Base-by-base conservation (phyloP, 2,113 vertebrate species). In the Ellobius talpinus region DNA sequence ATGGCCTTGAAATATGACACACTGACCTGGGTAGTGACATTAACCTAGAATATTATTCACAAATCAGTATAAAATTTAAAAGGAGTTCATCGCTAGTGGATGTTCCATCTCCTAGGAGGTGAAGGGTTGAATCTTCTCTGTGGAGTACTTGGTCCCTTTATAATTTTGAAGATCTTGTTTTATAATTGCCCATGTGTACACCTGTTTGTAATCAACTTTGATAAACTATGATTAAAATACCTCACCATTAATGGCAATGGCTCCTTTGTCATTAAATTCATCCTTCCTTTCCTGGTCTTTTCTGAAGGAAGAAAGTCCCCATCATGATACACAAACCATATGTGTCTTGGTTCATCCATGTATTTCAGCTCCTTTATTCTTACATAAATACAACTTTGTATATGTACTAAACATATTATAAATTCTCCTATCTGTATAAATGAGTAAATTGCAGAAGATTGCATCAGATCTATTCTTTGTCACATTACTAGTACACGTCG, bases 21-120 rank as follows among this genome's bases (percentile, higher is more conserved):
- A 70, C 0, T 79, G 63, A 70, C 24, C 9, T 31, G 65, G 42
- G 79, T 66, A 77, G n/a, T 72, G 91, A 91, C 85, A 93, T 82
- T 55, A 19, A 84, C 91, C 45, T 81, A 92, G 21, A 52, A 68
- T 78, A 66, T 88, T 84, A 85, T 90, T 92, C 89, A 79, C 10
- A 29, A 13, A 24, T 72, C 90, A 76, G 24, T 96, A 92, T 16
- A 89, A 93, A 87, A 74, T 78, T 61, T 92, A 12, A 39, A 42
- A 36, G 91, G 88, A 21, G 12, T 52, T 50, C 91, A 9, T 29
- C 61, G 70, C 9, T 19, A 76, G 7, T 66, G 45, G 14, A 33
- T 55, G 8, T 26, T 93, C 87, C 23, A 63, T 63, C 39, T 95
- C 7, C 33, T 89, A 72, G 26, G 26, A 92, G 23, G 26, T 36